These are phyloP conservation scores for Carpatolechia fugitivella DNA, from an alignment of 2,888 invertebrate genomes.

Conservation along the genomic window DNA sequence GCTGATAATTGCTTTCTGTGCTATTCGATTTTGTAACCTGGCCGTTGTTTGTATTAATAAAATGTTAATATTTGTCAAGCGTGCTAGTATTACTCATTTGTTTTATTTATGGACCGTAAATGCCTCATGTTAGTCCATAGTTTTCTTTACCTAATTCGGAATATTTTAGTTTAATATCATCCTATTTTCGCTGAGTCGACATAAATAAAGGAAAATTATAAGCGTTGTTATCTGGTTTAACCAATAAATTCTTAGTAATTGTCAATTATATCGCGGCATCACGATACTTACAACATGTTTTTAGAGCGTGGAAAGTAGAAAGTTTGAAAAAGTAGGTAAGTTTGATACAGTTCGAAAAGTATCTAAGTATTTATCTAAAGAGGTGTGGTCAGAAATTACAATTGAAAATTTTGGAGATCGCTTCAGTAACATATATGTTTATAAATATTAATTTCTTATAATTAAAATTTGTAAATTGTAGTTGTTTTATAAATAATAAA, in stretches of 20 bases:
- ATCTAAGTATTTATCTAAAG: constrained; percentile 39
- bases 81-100: constrained; percentile 4
- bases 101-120: constrained; percentile 5
- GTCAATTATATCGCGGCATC: constrained; percentile 58
- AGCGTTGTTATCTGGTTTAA: constrained; percentile 7
- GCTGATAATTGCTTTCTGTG: constrained; percentile 68
- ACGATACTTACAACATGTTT: constrained; percentile 72
- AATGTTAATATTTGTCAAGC: constrained; percentile 35
- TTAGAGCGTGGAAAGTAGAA: constrained; percentile 79
- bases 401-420: too few relatives aligned
- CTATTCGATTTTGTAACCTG: constrained; percentile 60
- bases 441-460: too few relatives aligned
- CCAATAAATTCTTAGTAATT: constrained; percentile 41
- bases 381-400: too few relatives aligned
- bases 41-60: constrained; percentile 35
- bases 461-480: not conserved
- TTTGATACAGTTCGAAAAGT: constrained; percentile 61
- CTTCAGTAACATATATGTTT: too few relatives aligned
- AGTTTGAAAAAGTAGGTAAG: constrained; percentile 71
- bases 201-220: constrained; percentile 13
- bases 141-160: not conserved
- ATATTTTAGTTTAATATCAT: not conserved
- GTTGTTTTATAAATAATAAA: too few relatives aligned
- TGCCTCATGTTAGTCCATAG: not conserved
- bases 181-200: not conserved